These are phyloP conservation scores for Drosophila sp. DNA, from an alignment of 1,140 invertebrate species.

Conservation along the genomic window DNA sequence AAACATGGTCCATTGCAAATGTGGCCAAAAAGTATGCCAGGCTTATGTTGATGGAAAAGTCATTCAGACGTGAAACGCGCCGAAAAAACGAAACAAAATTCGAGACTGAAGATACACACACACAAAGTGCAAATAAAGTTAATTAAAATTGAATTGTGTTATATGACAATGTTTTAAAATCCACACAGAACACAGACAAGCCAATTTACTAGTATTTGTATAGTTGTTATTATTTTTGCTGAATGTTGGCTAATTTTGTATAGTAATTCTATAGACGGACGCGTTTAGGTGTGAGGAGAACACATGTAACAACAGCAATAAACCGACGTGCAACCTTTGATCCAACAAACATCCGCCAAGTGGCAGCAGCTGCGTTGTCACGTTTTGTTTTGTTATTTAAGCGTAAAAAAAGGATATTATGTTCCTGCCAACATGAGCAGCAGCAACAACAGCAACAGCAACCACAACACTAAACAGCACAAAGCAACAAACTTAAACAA, in stretches of 20 bases:
- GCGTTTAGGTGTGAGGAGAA: slow-evolving; percentile 32
- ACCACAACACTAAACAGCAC: slow-evolving; percentile 29
- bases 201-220: slow-evolving; percentile 3
- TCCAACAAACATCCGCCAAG: slow-evolving; percentile 23
- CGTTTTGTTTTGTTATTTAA: slow-evolving; percentile 37
- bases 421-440: slow-evolving; percentile 58
- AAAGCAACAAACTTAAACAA: slow-evolving; percentile 36
- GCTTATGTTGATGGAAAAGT: slow-evolving; percentile 2
- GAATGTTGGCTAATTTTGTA: slow-evolving; percentile 12
- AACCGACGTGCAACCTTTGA: slow-evolving; percentile 24
- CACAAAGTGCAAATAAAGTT: slow-evolving; percentile 52
- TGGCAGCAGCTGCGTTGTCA: slow-evolving; percentile 31
- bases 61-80: slow-evolving; percentile 39
- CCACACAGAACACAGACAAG: not conserved
- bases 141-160: slow-evolving; percentile 57
- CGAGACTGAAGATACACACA: slow-evolving; percentile 2
- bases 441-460: slow-evolving; percentile 35
- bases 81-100: slow-evolving; percentile 13
- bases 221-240: slow-evolving; percentile 8
- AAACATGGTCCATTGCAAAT: slow-evolving; percentile 8
- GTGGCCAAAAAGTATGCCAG: slow-evolving; percentile 1
- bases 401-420: slow-evolving; percentile 56
- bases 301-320: slow-evolving; percentile 33
- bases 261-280: slow-evolving; percentile 12
- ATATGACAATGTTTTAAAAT: slow-evolving; percentile 26